These are phyloP conservation scores for Brachypteracias leptosomus DNA, from an alignment of 2,113 vertebrate species.

Conservation along the genomic window DNA sequence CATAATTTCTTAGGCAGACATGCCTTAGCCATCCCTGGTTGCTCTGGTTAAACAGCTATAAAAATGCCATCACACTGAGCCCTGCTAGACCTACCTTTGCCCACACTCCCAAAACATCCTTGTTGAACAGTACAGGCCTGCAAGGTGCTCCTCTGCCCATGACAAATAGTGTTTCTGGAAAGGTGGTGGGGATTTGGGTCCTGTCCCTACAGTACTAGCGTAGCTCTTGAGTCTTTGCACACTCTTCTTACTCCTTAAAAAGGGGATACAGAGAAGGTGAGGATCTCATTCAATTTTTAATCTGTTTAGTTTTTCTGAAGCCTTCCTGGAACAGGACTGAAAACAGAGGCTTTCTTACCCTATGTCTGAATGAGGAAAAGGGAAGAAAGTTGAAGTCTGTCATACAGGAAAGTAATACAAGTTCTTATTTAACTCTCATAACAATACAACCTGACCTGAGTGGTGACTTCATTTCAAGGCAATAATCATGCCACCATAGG, in stretches of 20 bases:
- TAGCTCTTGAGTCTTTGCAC: neutral
- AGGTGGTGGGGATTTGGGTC: neutral
- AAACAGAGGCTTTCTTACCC: neutral
- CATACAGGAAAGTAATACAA: neutral
- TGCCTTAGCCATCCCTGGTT: neutral
- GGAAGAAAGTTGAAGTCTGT: neutral
- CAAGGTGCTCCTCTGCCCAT: neutral
- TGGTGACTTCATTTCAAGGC: neutral
- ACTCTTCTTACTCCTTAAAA: neutral
- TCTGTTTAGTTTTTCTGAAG: neutral
- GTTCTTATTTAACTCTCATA: neutral
- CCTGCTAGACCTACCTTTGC: neutral
- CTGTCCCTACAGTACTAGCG: neutral
- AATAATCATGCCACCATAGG: neutral
- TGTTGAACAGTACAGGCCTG: neutral
- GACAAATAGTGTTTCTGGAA: neutral
- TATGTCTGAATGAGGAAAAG: neutral
- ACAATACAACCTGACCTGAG: neutral
- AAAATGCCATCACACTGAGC: neutral
- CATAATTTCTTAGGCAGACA: neutral
- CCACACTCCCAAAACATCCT: neutral
- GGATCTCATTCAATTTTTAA: neutral
- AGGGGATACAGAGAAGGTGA: neutral
- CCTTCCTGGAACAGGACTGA: neutral
- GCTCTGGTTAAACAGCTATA: neutral